Percentiles rank a stretch among this genome's conserved stretches.
Evolutionary conservation across 2,113 vertebrate species (phyloP).

Genomic region (Diphyllodes magnificus): DNA sequence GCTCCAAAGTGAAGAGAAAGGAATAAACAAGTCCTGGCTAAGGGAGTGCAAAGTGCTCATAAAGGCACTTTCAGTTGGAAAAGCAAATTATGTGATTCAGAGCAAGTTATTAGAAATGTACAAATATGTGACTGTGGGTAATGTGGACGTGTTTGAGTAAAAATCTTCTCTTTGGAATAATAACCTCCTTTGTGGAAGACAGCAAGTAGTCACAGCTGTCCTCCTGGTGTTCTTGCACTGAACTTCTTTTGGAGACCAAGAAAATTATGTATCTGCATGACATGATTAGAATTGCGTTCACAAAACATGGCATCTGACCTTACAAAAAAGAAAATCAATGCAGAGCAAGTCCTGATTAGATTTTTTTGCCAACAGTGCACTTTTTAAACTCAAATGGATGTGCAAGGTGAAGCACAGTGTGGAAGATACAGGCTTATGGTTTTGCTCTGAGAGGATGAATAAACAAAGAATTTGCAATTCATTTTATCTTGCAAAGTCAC

Average conservation of each 20-base stretch:
- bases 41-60: background rate
- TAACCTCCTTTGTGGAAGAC: background rate
- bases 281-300: background rate
- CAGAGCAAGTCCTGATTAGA: background rate
- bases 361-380: background rate
- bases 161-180: background rate
- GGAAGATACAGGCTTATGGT: background rate
- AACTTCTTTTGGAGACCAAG: background rate
- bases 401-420: background rate
- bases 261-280: background rate
- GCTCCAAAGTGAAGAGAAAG: background rate
- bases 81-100: background rate
- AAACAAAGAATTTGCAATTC: background rate
- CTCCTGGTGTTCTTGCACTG: background rate
- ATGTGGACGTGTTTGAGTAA: background rate
- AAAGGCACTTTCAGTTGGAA: background rate
- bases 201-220: background rate
- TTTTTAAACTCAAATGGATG: background rate
- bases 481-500: background rate
- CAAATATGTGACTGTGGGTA: background rate
- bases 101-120: background rate
- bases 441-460: background rate
- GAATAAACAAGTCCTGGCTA: background rate
- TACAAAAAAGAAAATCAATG: conserved; percentile 12
- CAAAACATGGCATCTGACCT: background rate